Conservation (phyloP, 1,140 invertebrate genomes). For the Trichonephila clavata region DNA sequence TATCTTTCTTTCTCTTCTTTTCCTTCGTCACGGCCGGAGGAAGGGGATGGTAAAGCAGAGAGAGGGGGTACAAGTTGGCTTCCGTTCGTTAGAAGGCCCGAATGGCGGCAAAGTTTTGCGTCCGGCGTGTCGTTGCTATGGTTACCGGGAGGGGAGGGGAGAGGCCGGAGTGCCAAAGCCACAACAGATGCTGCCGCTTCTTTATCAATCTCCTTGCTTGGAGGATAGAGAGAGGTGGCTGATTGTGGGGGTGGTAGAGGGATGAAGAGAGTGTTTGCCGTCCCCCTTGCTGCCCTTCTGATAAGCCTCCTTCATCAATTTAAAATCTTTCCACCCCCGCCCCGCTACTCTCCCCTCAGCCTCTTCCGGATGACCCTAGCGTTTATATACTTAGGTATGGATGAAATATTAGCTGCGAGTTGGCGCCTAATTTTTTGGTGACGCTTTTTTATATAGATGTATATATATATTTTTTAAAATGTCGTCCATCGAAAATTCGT, state of each 20-base stretch:
- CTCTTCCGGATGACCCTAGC: conserved; percentile 41
- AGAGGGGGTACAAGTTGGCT: conserved; percentile 20
- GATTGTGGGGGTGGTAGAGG: conserved; percentile 34
- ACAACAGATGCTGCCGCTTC: conserved; percentile 75
- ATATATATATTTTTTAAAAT: not conserved
- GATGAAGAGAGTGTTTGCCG: not conserved
- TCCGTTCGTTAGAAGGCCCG: conserved; percentile 69
- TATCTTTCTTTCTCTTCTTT: not conserved
- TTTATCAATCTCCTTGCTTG: conserved; percentile 72
- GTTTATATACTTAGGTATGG: conserved; percentile 68
- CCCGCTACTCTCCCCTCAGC: not conserved
- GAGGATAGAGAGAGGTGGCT: conserved; percentile 28
- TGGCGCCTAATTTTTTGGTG: conserved; percentile 67
- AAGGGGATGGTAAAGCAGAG: not conserved
- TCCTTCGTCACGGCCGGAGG: not conserved
- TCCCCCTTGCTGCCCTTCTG: conserved; percentile 40
- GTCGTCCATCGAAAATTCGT: not conserved
- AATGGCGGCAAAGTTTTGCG: conserved; percentile 75
- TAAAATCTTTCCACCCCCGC: conserved; percentile 49
- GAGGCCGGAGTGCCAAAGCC: conserved; percentile 55
- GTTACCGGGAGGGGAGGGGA: conserved; percentile 30
- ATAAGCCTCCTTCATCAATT: conserved; percentile 76
- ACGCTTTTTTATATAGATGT: conserved; percentile 12
- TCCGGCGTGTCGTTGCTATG: conserved; percentile 73
- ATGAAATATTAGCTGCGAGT: conserved; percentile 71